Percentiles rank a stretch among this genome's conserved stretches.
Evolutionary conservation across 2,888 invertebrate species (phyloP).

Genomic region (Ophion obscuratus): DNA sequence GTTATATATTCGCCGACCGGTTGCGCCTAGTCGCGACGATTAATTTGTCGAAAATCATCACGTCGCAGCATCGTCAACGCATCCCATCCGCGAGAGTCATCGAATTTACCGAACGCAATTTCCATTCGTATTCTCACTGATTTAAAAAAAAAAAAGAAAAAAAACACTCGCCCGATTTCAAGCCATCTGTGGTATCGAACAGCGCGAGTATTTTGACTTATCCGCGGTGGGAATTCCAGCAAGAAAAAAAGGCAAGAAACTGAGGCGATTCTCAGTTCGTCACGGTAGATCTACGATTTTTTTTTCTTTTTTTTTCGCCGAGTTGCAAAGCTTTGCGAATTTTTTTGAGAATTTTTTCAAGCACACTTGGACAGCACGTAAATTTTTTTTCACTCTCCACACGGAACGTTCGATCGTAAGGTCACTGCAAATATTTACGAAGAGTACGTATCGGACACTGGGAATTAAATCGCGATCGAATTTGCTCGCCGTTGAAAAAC

Average conservation of each 20-base stretch:
- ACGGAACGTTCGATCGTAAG: slow-evolving; percentile 8
- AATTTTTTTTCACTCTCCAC: slow-evolving; percentile 22
- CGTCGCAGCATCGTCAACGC: slow-evolving; percentile 38
- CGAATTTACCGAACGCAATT: slow-evolving; percentile 26
- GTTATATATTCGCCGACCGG: slow-evolving; percentile 22
- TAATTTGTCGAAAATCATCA: slow-evolving; percentile 48
- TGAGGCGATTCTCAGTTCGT: too few relatives aligned
- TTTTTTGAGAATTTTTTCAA: neutral
- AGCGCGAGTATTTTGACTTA: too few relatives aligned
- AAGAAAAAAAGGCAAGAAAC: too few relatives aligned
- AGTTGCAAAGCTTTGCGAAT: too few relatives aligned
- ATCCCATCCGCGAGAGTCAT: slow-evolving; percentile 22
- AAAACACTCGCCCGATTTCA: neutral
- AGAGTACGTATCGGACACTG: slow-evolving; percentile 3
- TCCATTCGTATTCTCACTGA: slow-evolving; percentile 24
- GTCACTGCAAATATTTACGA: neutral
- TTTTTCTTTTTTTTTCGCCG: neutral
- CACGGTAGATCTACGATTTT: neutral
- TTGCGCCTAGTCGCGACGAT: slow-evolving; percentile 37
- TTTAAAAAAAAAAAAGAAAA: neutral
- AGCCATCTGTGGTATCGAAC: too few relatives aligned
- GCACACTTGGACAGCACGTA: neutral
- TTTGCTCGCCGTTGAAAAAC: neutral
- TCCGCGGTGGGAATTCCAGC: too few relatives aligned
- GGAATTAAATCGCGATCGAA: neutral